Conservation (phyloP, 2,797 vertebrate species). For the Epinephelus malabaricus region DNA sequence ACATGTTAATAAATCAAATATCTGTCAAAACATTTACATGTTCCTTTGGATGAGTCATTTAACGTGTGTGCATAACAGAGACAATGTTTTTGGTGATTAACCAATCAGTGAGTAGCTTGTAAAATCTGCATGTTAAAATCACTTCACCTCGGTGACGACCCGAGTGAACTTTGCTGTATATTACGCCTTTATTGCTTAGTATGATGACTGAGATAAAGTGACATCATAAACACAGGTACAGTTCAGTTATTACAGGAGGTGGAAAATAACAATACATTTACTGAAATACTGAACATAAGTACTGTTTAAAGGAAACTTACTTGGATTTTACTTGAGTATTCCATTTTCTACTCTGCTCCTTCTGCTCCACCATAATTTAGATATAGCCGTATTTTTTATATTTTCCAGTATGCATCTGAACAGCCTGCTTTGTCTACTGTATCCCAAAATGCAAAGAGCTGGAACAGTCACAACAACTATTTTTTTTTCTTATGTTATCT, state of each 20-base stretch:
- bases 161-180: not conserved
- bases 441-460: no score
- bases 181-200: not conserved
- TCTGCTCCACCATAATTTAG: no score
- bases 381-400: no score
- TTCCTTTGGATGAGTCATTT: constrained; percentile 49
- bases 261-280: not conserved
- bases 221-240: not conserved
- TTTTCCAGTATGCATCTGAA: no score
- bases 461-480: no score
- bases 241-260: not conserved
- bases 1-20: constrained; percentile 57
- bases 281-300: no score
- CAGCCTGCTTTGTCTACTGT: no score
- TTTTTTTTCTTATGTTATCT: no score
- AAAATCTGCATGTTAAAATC: not conserved
- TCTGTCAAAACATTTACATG: constrained; percentile 61
- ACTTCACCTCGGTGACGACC: not conserved
- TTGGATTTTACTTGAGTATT: no score
- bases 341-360: no score
- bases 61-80: constrained; percentile 46
- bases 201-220: not conserved
- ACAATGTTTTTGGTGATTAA: constrained; percentile 22
- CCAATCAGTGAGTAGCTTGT: not conserved
- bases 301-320: no score